These are phyloP conservation scores for Paracanthobrama guichenoti DNA, from an alignment of 2,113 vertebrate genomes.

Conservation along the genomic window DNA sequence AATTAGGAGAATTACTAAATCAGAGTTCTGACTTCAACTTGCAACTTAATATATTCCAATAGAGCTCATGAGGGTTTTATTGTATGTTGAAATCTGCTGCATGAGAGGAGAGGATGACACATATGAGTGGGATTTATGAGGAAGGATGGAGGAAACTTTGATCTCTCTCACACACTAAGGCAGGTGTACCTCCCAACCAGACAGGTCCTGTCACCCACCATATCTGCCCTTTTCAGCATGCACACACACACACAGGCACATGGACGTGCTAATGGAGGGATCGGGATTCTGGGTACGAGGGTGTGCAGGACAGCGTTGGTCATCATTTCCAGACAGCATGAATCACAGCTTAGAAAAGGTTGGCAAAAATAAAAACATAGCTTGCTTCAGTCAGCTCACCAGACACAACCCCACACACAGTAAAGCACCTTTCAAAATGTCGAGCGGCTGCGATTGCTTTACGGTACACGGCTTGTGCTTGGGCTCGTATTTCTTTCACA, in stretches of 20 bases:
- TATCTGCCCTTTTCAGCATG: slow-evolving; percentile 48
- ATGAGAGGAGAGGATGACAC: slow-evolving; percentile 43
- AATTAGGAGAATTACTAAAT: background rate
- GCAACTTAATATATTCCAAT: slow-evolving; percentile 20
- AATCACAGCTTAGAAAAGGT: slow-evolving; percentile 21
- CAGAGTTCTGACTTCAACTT: background rate
- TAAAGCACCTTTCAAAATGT: slow-evolving; percentile 30
- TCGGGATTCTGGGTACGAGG: slow-evolving; percentile 23
- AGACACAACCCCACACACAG: slow-evolving; percentile 20
- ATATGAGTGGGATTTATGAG: slow-evolving; percentile 51
- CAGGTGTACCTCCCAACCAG: slow-evolving; percentile 60
- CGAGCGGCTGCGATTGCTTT: slow-evolving; percentile 2
- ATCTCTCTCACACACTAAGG: slow-evolving; percentile 50
- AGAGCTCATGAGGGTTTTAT: slow-evolving; percentile 38
- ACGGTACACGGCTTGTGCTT: slow-evolving; percentile 33
- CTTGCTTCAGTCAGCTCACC: slow-evolving; percentile 19
- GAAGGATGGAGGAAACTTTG: slow-evolving; percentile 52
- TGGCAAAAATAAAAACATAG: slow-evolving; percentile 26
- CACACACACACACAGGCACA: slow-evolving; percentile 55
- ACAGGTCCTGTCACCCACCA: slow-evolving; percentile 51
- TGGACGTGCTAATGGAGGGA: slow-evolving; percentile 44
- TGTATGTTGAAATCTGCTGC: slow-evolving; percentile 44
- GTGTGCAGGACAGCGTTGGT: slow-evolving; percentile 23
- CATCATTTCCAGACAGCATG: slow-evolving; percentile 30
- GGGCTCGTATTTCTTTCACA: slow-evolving; percentile 30